phyloP scores from a whole-genome alignment of 1,140 invertebrate genomes.

The Aphelenchoides besseyi region DNA sequence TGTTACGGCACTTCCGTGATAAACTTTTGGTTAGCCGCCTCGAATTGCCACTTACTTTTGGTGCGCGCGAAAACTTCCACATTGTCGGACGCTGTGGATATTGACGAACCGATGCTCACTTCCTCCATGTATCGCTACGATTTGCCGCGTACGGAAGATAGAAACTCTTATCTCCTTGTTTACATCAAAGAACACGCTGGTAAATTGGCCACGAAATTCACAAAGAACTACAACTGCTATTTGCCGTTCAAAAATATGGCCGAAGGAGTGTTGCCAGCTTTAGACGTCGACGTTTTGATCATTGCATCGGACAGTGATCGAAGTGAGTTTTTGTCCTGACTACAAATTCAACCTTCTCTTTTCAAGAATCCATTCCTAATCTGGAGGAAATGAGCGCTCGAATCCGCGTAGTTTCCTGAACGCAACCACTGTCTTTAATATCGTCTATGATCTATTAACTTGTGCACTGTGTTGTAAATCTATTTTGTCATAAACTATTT shows the following conservation, averaged over 20 bases:
- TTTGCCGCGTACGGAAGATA: background rate
- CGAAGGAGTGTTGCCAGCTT: background rate
- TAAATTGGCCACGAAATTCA: background rate
- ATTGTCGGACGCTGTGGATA: too few species aligned
- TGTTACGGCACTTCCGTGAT: too few species aligned
- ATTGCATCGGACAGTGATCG: background rate
- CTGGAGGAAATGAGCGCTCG: background rate
- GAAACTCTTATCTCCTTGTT: background rate
- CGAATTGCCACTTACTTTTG: too few species aligned
- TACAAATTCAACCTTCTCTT: background rate
- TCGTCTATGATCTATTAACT: background rate
- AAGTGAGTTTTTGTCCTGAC: background rate
- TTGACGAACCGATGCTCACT: background rate
- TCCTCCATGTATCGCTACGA: background rate
- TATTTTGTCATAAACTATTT: too few species aligned
- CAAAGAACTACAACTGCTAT: background rate
- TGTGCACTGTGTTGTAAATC: too few species aligned
- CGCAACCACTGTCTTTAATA: background rate
- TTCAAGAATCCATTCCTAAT: background rate
- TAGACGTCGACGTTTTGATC: background rate
- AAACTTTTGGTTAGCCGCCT: too few species aligned
- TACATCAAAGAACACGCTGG: background rate
- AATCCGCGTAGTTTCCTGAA: background rate
- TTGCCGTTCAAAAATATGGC: background rate
- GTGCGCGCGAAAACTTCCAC: too few species aligned